phyloP scores from a whole-genome alignment of 1,140 invertebrate species.

The Drosophila pallidifrons region DNA sequence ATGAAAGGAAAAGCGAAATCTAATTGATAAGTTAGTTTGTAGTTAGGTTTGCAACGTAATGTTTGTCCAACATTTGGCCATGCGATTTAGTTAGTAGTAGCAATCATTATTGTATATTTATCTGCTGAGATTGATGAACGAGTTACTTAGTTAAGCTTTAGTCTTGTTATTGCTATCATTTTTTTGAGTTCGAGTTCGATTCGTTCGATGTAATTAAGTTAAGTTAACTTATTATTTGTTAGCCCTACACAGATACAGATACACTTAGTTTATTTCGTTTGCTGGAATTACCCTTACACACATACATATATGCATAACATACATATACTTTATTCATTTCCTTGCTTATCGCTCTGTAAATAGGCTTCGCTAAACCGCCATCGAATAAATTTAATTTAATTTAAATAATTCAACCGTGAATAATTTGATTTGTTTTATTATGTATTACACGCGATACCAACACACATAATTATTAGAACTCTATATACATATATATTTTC shows the following conservation, averaged over 20 bases:
- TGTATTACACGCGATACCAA: not conserved
- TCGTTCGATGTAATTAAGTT: constrained; percentile 25
- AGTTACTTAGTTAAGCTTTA: constrained; percentile 32
- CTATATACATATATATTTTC: not conserved
- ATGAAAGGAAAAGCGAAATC: not conserved
- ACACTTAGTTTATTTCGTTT: constrained; percentile 30
- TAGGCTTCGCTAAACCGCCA: constrained; percentile 64
- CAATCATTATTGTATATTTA: constrained; percentile 21
- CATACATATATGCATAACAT: constrained; percentile 18
- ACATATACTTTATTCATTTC: constrained; percentile 1
- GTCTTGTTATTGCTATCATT: constrained; percentile 40
- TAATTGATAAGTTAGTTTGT: constrained; percentile 16
- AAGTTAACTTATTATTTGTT: constrained; percentile 36
- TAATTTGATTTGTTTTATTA: not conserved
- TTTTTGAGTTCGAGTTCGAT: constrained; percentile 18
- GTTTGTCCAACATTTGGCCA: constrained; percentile 27
- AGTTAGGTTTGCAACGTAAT: constrained; percentile 16
- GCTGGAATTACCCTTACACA: constrained; percentile 22
- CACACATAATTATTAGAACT: not conserved
- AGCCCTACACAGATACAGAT: constrained; percentile 8
- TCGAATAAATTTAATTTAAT: constrained; percentile 74
- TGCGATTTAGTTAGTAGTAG: constrained; percentile 25
- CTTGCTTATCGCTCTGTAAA: constrained; percentile 54
- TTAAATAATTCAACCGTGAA: constrained; percentile 6
- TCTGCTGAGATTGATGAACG: constrained; percentile 32